Conservation (phyloP, 2,797 vertebrate species). For the Microctenopoma steveboyesi region DNA sequence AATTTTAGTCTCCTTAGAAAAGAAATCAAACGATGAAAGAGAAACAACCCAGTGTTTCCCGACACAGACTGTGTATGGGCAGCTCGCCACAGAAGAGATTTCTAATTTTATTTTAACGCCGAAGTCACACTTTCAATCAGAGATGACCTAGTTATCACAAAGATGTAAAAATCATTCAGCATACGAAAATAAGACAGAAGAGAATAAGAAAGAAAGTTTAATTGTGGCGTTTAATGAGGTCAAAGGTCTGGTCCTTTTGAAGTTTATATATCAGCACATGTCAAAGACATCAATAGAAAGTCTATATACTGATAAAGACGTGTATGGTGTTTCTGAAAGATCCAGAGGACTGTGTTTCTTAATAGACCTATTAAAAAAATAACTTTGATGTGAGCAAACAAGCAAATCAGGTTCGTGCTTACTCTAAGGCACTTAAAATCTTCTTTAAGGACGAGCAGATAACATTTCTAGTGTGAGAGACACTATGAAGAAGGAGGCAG, state of each 20-base stretch:
- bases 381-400: too few species aligned
- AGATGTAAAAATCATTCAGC: not conserved
- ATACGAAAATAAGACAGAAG: not conserved
- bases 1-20: constrained; percentile 20
- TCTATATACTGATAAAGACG: too few species aligned
- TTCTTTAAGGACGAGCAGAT: not conserved
- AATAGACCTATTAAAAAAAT: too few species aligned
- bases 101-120: constrained; percentile 4
- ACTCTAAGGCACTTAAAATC: not conserved
- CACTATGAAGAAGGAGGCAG: constrained; percentile 23
- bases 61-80: constrained; percentile 18
- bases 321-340: too few species aligned
- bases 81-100: constrained; percentile 6
- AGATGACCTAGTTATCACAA: constrained; percentile 1
- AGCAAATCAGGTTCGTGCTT: too few species aligned
- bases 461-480: constrained; percentile 11
- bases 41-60: constrained; percentile 28
- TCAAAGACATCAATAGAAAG: too few species aligned
- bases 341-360: too few species aligned
- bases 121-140: not conserved
- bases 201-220: too few species aligned
- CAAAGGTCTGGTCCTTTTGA: too few species aligned
- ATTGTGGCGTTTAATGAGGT: too few species aligned
- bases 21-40: constrained; percentile 23
- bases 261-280: too few species aligned